Evolutionary conservation across 2,113 vertebrate genomes (phyloP), one percentile per base, ranked within the genome.

Genomic region (Monopterus albus): DNA sequence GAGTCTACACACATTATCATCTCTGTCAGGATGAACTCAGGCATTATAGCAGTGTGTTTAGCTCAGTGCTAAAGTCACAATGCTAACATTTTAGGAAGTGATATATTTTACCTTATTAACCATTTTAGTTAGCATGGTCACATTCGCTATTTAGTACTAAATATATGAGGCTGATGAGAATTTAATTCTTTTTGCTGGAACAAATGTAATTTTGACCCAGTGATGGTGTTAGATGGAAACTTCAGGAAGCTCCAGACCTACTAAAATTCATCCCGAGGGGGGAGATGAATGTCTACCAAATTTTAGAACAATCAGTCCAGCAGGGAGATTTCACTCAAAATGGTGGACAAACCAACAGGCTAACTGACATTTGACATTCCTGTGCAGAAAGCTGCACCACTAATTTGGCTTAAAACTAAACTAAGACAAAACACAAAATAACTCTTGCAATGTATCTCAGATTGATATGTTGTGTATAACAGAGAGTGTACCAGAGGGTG

Each of bases 401-500:
- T 52, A 21, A 38, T 29, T n/a, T 52, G 38, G 23, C 49, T 55
- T 21, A 53, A 60, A 47, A 23, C 38, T 12, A 39, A 49, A 57
- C 71, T n/a, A 70, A 58, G 61, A 78, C 61, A n/a, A n/a, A 65
- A 65, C 39, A 45, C 50, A 55, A 15, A 75, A 35, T 57, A 69
- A 52, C 45, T 23, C 18, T 40, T 53, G 62, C 57, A 75, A 75
- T 51, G 28, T 31, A 29, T 50, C 46, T 11, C 42, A 68, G 70
- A 81, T 39, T 75, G 70, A 78, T n/a, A n/a, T n/a, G n/a, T 73
- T 75, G 58, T 52, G 38, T 64, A 43, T 42, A 73, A 39, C 35
- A 58, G 64, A 67, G 2, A 45, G 28, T 20, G 43, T 51, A 63
- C 56, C 61, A 60, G 55, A 71, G 84, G 77, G 79, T 76, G 84